Evolutionary conservation across 2,797 vertebrate genomes (phyloP), one percentile per base, ranked within the genome.

Genomic region (Xenopus petersii): DNA sequence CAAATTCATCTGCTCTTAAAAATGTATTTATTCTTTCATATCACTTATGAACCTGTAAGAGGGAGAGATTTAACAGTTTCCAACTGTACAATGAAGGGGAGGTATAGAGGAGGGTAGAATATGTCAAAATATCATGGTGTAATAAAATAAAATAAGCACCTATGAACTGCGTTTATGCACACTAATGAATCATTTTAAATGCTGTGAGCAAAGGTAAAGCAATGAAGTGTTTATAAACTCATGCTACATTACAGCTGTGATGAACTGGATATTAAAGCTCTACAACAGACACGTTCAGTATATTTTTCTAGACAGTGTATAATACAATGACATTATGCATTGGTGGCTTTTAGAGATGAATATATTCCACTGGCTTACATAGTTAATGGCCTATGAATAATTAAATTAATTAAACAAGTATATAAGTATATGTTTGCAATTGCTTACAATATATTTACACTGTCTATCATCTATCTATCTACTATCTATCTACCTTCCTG

Each of bases 11-110:
- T 70, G 33, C 54, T 30, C 59, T 70, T 74, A 58, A 42, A 79
- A 74, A 79, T 74, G 76, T 74, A 79, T 79, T 77, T 70, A 74
- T 79, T 71, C 74, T 74, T 74, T 64, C 72, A 47, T 74, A 65
- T 64, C 76, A 74, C 71, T 56, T 24, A 26, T 73, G 70, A 78
- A 73, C 55, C 59, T 70, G 61, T 17, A 51, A 74, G 59, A 21
- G 59, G 36, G 36, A 49, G 24, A 70, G 26, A 30, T 54, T 42
- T 67, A n/a, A 36, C 70, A 49, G 70, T 30, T 68, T 68, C 30
- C 30, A 63, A 36, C n/a, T 26, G 24, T 60, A 60, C 58, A 60
- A 60, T 26, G 24, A 60, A 60, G 10, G 58, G 58, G 58, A 60
- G 58, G 58, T 60, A 60, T 10, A 17, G 10, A 63, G 26, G 26